Conservation (phyloP, 2,797 vertebrate species). For the Mus minutoides region DNA sequence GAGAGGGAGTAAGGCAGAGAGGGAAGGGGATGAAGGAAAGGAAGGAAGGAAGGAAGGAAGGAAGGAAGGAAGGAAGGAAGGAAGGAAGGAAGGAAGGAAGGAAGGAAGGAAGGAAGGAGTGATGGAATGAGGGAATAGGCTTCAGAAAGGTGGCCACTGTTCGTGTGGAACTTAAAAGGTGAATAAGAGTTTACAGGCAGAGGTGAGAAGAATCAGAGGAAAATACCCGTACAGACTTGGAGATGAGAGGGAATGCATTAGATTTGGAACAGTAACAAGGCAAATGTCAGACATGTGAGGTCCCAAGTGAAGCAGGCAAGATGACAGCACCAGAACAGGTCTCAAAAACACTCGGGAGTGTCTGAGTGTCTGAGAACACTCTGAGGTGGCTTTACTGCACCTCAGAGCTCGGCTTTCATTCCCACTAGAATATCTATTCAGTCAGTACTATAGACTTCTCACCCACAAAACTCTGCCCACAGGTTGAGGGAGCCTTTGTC, state of each 20-base stretch:
- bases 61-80: accelerated
- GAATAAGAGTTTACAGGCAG: background rate
- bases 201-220: background rate
- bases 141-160: background rate
- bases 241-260: background rate
- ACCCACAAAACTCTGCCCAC: constrained; percentile 54
- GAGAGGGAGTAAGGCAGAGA: accelerated
- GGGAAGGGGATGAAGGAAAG: accelerated
- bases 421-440: background rate
- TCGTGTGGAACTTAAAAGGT: background rate
- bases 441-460: background rate
- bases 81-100: accelerated
- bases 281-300: background rate
- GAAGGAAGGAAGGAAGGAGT: too few species aligned
- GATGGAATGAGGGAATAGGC: too few species aligned
- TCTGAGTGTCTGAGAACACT: too few species aligned
- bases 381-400: background rate
- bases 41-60: accelerated
- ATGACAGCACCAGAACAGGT: background rate
- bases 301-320: background rate
- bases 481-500: constrained; percentile 93
- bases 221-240: background rate
- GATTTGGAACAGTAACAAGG: background rate
- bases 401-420: background rate
- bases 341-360: background rate